phyloP scores from a whole-genome alignment of 1,140 invertebrate species.

The Panonychus citri region DNA sequence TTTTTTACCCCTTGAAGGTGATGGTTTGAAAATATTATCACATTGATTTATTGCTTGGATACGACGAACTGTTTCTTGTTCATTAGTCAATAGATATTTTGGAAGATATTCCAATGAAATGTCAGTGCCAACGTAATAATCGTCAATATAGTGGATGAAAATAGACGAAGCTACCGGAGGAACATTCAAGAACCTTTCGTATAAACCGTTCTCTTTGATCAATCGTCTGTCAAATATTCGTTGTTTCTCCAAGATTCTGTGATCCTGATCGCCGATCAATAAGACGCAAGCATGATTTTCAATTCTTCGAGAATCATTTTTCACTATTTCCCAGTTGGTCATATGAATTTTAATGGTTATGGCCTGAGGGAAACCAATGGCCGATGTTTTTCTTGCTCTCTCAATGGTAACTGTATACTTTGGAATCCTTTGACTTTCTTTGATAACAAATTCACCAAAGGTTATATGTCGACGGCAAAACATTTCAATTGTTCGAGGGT shows the following conservation, averaged over 20 bases:
- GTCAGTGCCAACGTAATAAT: neutral
- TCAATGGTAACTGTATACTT: neutral
- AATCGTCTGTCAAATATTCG: neutral
- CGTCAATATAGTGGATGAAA: neutral
- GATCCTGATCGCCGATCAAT: neutral
- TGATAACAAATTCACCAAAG: slow-evolving; percentile 21
- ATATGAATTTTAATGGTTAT: neutral
- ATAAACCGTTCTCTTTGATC: neutral
- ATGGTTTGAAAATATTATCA: too few relatives aligned
- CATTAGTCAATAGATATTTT: neutral
- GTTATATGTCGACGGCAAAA: slow-evolving; percentile 28
- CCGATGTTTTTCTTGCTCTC: neutral
- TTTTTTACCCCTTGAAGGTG: too few relatives aligned
- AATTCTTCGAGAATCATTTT: neutral
- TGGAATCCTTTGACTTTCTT: neutral
- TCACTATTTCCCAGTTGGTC: neutral
- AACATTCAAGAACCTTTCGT: neutral
- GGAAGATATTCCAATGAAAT: neutral
- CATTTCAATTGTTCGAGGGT: slow-evolving; percentile 47
- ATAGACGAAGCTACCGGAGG: too few relatives aligned
- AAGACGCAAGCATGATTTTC: neutral
- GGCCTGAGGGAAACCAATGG: neutral
- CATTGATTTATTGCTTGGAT: too few relatives aligned
- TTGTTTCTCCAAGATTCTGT: neutral
- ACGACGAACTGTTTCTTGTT: too few relatives aligned